phyloP scores from a whole-genome alignment of 2,797 vertebrate genomes.

The Manis crassicaudata region DNA sequence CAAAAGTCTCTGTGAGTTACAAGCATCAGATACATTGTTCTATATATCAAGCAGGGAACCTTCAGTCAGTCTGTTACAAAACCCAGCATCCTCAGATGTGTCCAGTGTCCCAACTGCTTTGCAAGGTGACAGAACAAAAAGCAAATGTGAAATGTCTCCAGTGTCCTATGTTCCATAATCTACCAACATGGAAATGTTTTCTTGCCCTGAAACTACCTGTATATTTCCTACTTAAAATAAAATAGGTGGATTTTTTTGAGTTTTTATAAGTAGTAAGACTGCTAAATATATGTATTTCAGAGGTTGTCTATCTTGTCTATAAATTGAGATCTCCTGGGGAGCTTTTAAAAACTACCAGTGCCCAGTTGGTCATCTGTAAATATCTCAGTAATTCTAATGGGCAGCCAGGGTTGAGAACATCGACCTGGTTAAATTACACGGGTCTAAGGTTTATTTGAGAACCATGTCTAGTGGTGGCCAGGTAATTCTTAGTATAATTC shows the following conservation, averaged over 20 bases:
- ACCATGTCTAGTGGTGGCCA: neutral
- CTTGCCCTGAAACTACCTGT: constrained; percentile 14
- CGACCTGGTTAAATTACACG: neutral
- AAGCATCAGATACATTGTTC: neutral
- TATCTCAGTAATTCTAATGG: neutral
- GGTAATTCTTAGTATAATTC: neutral
- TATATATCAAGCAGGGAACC: neutral
- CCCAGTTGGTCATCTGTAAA: neutral
- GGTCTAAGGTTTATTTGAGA: neutral
- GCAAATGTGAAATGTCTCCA: neutral
- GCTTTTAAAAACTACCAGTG: neutral
- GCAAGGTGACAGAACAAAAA: neutral
- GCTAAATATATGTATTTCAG: neutral
- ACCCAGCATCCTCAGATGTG: neutral
- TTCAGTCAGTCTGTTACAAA: neutral
- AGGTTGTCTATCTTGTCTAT: neutral
- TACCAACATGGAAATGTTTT: neutral
- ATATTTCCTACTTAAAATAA: constrained; percentile 67
- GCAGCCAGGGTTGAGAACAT: neutral
- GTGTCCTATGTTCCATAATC: neutral
- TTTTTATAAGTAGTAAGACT: neutral
- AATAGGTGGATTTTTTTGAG: neutral
- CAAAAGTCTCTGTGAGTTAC: neutral
- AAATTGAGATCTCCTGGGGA: neutral
- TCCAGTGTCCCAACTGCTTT: neutral